Base-by-base conservation (phyloP, 2,888 invertebrate species). In the Drosophila monieri region DNA sequence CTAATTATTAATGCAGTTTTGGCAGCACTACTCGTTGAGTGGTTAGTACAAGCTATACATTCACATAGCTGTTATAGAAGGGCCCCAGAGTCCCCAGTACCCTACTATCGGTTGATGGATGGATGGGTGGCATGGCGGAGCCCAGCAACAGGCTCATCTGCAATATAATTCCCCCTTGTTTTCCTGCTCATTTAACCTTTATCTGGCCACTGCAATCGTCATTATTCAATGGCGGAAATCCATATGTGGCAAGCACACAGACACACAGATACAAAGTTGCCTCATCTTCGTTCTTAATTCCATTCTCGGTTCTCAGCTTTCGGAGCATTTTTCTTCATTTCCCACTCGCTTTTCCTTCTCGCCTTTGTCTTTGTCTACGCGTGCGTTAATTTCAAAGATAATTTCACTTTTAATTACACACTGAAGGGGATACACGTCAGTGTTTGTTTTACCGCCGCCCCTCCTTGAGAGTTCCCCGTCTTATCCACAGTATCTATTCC, bases 121-220 rank as follows among this genome's bases (percentile, higher is more conserved):
- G 35, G 35, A 6, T 35, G 35, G 35, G 14, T 35, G 35, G 14
- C n/a, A n/a, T 6, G 6, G 6, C n/a, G 35, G 35, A n/a, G n/a
- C 8, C 14, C 32, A 12, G 12, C 64, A 62, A 49, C 62, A 62
- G 49, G 62, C 35, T 37, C 21, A 27, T 3, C 30, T 12, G 25
- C 69, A 76, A 77, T 77, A 77, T 78, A 70, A 69, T 73, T 78
- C 78, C 80, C 80, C 59, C 78, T 77, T 81, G 89, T 89, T 89
- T 89, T 89, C 89, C 85, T 79, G 88, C 80, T 89, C 89, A 88
- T 88, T 89, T 87, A 89, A 88, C 89, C 80, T 88, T 88, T 80
- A 89, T 87, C 83, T 78, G 64, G 41, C 74, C 75, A 76, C 78
- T 80, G 77, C 84, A 88, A 89, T 88, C 83, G 77, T 79, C 86